phyloP scores from a whole-genome alignment of 2,888 invertebrate genomes.

The Hypomecis punctinalis region DNA sequence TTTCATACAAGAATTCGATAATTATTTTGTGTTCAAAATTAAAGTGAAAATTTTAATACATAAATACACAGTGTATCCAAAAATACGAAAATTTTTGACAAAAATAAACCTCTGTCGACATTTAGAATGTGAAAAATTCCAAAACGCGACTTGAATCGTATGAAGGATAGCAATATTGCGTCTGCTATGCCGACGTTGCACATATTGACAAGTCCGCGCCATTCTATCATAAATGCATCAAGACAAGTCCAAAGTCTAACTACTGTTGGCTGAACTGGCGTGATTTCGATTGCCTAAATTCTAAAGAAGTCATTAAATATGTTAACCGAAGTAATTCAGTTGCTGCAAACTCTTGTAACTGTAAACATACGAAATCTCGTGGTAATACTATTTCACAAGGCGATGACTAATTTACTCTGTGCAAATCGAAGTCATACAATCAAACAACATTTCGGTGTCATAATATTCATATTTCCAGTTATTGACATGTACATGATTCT shows the following conservation, averaged over 20 bases:
- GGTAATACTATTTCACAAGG: slow-evolving; percentile 24
- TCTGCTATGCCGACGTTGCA: too few relatives aligned
- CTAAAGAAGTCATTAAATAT: slow-evolving; percentile 19
- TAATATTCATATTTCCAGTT: neutral
- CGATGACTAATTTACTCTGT: slow-evolving; percentile 22
- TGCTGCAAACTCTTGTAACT: slow-evolving; percentile 12
- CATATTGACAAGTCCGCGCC: too few relatives aligned
- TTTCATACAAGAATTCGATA: too few relatives aligned
- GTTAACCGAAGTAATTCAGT: slow-evolving; percentile 15
- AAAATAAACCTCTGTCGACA: too few relatives aligned
- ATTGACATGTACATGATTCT: neutral
- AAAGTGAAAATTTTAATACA: too few relatives aligned
- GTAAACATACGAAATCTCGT: slow-evolving; percentile 23
- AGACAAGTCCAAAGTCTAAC: neutral
- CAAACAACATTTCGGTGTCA: slow-evolving; percentile 7
- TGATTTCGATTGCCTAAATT: slow-evolving; percentile 15
- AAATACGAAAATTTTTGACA: too few relatives aligned
- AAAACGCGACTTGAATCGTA: too few relatives aligned
- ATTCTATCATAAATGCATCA: neutral
- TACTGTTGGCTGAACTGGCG: slow-evolving; percentile 3
- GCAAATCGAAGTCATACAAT: slow-evolving; percentile 10
- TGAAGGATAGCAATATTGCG: too few relatives aligned
- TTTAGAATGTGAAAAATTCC: too few relatives aligned
- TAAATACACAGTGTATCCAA: too few relatives aligned
- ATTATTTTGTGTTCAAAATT: too few relatives aligned